phyloP scores from a whole-genome alignment of 2,113 vertebrate genomes.

The Nesogale talazaci region DNA sequence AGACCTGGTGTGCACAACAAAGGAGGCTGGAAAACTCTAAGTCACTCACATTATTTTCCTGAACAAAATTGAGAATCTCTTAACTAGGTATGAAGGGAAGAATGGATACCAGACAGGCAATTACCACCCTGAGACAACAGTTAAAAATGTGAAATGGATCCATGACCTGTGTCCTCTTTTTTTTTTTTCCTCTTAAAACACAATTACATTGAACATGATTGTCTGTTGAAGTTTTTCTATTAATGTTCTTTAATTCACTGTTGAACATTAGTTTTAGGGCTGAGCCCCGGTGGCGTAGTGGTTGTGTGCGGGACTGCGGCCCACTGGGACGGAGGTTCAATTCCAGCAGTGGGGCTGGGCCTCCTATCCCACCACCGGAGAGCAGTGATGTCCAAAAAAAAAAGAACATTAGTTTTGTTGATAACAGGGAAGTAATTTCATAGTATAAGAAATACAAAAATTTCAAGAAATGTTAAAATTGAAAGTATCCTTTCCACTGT shows the following conservation, averaged over 20 bases:
- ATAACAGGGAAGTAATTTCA: constrained; percentile 33
- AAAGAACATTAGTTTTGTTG: constrained; percentile 1
- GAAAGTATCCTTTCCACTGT: not conserved
- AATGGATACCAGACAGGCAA: not conserved
- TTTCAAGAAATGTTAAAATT: constrained; percentile 27
- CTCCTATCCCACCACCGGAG: no score
- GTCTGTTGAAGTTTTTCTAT: not conserved
- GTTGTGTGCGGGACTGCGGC: no score
- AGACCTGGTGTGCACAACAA: not conserved
- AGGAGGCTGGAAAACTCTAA: not conserved
- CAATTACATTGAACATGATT: not conserved
- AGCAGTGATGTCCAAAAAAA: no score
- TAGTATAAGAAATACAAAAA: constrained; percentile 34
- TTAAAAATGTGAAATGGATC: constrained; percentile 14
- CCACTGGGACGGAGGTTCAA: no score
- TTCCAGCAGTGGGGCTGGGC: no score
- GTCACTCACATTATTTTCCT: not conserved
- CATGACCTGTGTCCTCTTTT: not conserved
- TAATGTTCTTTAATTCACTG: not conserved
- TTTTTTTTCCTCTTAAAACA: constrained; percentile 32
- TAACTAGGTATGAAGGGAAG: not conserved
- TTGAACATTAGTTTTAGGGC: not conserved
- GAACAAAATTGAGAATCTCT: not conserved
- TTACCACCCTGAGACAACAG: not conserved
- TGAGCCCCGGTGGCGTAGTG: no score